These are phyloP conservation scores for Sipunculus nudus DNA, from an alignment of 2,888 invertebrate species.

Conservation along the genomic window DNA sequence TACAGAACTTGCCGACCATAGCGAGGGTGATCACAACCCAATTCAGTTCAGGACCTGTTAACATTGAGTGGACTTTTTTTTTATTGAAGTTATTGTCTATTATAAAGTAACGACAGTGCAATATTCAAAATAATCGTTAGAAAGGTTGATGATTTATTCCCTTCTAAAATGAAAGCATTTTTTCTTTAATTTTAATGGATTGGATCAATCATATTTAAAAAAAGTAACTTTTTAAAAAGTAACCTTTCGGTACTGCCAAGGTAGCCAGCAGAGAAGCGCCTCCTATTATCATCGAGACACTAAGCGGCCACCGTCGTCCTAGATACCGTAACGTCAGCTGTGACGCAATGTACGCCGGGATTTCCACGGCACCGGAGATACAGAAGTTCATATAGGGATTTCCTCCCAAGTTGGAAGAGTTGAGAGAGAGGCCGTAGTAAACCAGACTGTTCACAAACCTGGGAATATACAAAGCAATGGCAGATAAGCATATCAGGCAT, in stretches of 20 bases:
- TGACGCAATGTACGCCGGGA: slow-evolving; percentile 62
- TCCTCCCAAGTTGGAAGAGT: slow-evolving; percentile 81
- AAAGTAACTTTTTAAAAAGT: too few species aligned
- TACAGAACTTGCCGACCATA: slow-evolving; percentile 80
- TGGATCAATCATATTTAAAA: too few species aligned
- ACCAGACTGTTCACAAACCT: slow-evolving; percentile 73
- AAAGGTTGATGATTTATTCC: too few species aligned
- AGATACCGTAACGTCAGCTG: slow-evolving; percentile 55
- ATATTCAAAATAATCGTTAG: too few species aligned
- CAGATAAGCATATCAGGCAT: too few species aligned
- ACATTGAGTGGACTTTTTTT: too few species aligned
- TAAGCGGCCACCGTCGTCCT: slow-evolving; percentile 60
- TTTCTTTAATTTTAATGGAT: too few species aligned
- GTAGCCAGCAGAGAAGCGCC: slow-evolving; percentile 50
- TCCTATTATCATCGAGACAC: slow-evolving; percentile 41
- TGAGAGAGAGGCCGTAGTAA: slow-evolving; percentile 89
- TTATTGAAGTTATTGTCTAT: too few species aligned
- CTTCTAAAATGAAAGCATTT: too few species aligned
- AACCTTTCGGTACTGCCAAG: not conserved
- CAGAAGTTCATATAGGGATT: slow-evolving; percentile 86
- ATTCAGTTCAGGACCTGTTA: too few species aligned
- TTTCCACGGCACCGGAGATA: slow-evolving; percentile 74
- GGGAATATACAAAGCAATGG: too few species aligned
- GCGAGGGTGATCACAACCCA: slow-evolving; percentile 77
- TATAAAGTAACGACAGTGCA: too few species aligned